Evolutionary conservation across 2,888 invertebrate genomes (phyloP).

Genomic region (Caenorhabditis sulstoni): DNA sequence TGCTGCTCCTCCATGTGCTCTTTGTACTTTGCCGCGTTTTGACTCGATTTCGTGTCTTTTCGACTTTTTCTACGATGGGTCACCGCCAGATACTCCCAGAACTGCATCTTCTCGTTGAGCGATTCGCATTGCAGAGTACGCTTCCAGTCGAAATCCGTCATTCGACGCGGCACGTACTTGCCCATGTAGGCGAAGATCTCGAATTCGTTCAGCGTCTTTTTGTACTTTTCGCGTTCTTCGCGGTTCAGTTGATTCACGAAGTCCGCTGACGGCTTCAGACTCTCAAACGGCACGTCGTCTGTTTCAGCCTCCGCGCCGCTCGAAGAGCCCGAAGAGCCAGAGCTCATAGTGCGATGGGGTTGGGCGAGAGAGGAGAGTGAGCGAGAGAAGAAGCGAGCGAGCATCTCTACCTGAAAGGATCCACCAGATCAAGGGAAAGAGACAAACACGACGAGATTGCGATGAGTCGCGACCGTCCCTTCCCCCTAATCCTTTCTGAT

Average conservation of each 20-base stretch:
- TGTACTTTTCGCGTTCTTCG: constrained; percentile 19
- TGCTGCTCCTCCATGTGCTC: constrained; percentile 34
- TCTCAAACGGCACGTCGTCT: constrained; percentile 28
- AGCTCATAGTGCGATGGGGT: background rate
- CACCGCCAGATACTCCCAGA: constrained; percentile 66
- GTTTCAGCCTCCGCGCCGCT: too few species aligned
- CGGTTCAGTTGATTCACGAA: constrained; percentile 31
- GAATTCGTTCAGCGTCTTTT: constrained; percentile 49
- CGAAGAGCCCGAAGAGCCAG: background rate
- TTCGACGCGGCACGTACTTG: constrained; percentile 52
- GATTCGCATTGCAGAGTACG: constrained; percentile 27
- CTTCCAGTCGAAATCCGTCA: constrained; percentile 66
- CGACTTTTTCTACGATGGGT: constrained; percentile 47
- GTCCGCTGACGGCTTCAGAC: constrained; percentile 37
- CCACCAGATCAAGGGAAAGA: constrained; percentile 2
- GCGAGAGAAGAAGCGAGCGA: constrained; percentile 2
- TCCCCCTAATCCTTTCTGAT: constrained; percentile 16
- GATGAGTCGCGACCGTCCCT: constrained; percentile 19
- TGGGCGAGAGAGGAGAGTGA: background rate
- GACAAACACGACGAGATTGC: constrained; percentile 43
- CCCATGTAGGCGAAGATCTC: constrained; percentile 71
- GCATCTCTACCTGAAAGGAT: constrained; percentile 46
- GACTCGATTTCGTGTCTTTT: constrained; percentile 32
- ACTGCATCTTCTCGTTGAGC: constrained; percentile 46
- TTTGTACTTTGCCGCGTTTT: background rate